phyloP scores from a whole-genome alignment of 2,797 vertebrate genomes.

The Crypturellus tataupa region DNA sequence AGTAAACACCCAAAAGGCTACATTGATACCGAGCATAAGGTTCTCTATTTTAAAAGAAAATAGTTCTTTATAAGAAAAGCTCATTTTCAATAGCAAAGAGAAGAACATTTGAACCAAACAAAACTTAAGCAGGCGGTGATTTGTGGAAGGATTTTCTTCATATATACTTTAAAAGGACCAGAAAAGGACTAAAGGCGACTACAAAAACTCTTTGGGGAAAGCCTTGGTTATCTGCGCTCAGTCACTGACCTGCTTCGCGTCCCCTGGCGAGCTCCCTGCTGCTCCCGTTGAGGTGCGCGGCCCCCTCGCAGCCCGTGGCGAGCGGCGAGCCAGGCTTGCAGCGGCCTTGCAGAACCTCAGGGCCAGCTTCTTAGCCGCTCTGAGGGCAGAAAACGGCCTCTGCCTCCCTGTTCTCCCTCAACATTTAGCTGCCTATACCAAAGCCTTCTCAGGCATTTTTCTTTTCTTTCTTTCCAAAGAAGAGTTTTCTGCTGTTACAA shows the following conservation, averaged over 20 bases:
- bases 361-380: accelerated
- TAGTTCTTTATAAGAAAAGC: not conserved
- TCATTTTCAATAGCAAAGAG: not conserved
- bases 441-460: accelerated
- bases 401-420: accelerated
- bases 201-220: accelerated
- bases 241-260: not conserved
- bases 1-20: not conserved
- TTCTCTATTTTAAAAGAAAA: not conserved
- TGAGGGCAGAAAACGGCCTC: accelerated
- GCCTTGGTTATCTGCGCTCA: accelerated
- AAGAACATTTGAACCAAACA: not conserved
- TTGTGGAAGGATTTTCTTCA: not conserved
- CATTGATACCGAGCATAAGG: not conserved
- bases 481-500: accelerated
- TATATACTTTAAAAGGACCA: not conserved
- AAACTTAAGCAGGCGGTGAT: accelerated
- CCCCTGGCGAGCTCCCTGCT: accelerated
- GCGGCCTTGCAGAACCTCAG: accelerated
- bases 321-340: accelerated
- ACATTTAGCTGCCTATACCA: accelerated
- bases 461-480: not conserved
- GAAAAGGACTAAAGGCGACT: accelerated
- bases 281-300: accelerated
- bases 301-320: accelerated